A percentile compares a stretch with the other conserved stretches of the same genome.
These are phyloP conservation scores for Anoplius nigerrimus DNA, from an alignment of 2,888 invertebrate genomes.

Conservation along the genomic window DNA sequence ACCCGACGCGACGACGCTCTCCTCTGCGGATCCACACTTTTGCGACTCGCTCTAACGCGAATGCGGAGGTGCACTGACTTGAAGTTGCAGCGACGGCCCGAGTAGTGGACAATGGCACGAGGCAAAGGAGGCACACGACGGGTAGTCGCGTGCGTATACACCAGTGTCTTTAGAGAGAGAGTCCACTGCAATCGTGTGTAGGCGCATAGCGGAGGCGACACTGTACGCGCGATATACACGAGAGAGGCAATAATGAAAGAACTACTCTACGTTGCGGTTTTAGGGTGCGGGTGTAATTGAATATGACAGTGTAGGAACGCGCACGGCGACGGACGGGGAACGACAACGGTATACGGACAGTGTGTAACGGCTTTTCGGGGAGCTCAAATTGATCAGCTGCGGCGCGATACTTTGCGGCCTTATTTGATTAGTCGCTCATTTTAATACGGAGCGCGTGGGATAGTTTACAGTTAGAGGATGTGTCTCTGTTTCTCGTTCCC, in stretches of 20 bases:
- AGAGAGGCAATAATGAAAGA: neutral
- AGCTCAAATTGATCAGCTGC: conserved; percentile 16
- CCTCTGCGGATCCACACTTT: neutral
- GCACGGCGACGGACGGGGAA: neutral
- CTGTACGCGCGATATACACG: neutral
- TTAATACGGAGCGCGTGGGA: conserved; percentile 37
- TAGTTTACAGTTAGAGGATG: conserved; percentile 33
- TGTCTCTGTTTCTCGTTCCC: too few species aligned
- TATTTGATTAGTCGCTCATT: conserved; percentile 43
- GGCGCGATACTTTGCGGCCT: conserved; percentile 25
- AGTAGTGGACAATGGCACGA: conserved; percentile 29
- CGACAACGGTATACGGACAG: conserved; percentile 1
- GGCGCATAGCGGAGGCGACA: conserved; percentile 1
- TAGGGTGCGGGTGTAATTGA: conserved; percentile 8
- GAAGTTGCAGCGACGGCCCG: conserved; percentile 41
- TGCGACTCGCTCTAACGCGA: conserved; percentile 24
- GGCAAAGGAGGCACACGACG: conserved; percentile 22
- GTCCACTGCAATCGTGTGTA: conserved; percentile 8
- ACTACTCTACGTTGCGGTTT: neutral
- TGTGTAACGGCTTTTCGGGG: neutral
- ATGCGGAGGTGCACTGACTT: conserved; percentile 40
- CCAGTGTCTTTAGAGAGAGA: conserved; percentile 11
- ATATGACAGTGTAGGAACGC: neutral
- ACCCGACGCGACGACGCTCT: neutral
- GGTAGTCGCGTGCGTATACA: neutral